Evolutionary conservation across 2,113 vertebrate species (phyloP), one percentile per base, ranked within the genome.

Genomic region (Zosterops japonicus): DNA sequence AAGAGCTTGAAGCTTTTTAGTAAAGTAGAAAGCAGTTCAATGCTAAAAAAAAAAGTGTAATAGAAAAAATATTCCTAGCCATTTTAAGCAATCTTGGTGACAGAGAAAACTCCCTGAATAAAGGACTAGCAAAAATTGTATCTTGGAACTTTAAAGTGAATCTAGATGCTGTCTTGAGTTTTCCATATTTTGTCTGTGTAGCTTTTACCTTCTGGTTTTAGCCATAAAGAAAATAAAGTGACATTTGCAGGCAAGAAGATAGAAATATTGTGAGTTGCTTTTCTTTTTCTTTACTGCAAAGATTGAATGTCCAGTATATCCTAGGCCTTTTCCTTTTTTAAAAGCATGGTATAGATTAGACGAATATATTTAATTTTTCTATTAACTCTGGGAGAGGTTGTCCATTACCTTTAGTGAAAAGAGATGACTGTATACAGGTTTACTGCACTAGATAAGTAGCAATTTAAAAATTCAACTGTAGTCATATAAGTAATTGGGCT

Each of bases 51-150:
- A 86, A 92, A 76, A 41, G 42, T 57, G 47, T 42, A 6, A 18
- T 41, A 20, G 81, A 69, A 93, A 91, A 89, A 59, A 50, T 57
- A 93, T 50, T 95, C 57, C 35, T 63, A 80, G 61, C 64, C 69
- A 82, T 90, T 92, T 74, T 50, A 93, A 92, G 61, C 77, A 94
- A 84, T 96, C 63, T 85, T 93, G 76, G 49, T 89, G 84, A 79
- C 22, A 67, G 80, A 59, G 52, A 71, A 95, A 93, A 87, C 25
- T 82, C 77, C 75, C 83, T 94, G 92, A 97, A 89, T 95, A 79
- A 96, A 96, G 61, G n/a, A 35, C 60, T 71, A 71, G 55, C 69
- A 65, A 65, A 63, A 95, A 67, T 69, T 76, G 57, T 74, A 35
- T 65, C 57, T 90, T 75, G n/a, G 33, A 64, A 75, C 28, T 41